These are phyloP conservation scores for Lethocerus indicus DNA, from an alignment of 1,140 invertebrate genomes.

Conservation along the genomic window DNA sequence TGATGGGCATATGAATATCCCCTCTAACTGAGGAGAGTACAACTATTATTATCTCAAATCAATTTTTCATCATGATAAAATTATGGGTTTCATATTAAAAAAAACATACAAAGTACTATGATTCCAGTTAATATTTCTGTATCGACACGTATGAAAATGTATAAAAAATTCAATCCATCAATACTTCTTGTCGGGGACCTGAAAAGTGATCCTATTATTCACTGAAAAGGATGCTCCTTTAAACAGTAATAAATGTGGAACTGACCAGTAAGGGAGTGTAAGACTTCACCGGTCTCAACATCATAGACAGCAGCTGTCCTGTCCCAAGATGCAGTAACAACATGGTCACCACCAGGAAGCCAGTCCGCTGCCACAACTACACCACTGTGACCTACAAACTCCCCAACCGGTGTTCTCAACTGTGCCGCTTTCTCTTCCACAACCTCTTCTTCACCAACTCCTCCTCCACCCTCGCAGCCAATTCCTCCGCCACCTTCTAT, in stretches of 20 bases:
- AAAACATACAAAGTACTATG: too few relatives aligned
- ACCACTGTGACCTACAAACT: conserved; percentile 66
- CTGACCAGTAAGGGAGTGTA: conserved; percentile 61
- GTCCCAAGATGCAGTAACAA: conserved; percentile 98
- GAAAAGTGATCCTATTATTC: too few relatives aligned
- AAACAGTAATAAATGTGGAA: background rate
- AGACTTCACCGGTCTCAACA: conserved; percentile 79
- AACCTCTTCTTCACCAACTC: conserved; percentile 44
- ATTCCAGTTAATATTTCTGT: too few relatives aligned
- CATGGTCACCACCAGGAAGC: conserved; percentile 75
- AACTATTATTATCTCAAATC: too few relatives aligned
- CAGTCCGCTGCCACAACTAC: conserved; percentile 94
- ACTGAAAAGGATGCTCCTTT: too few relatives aligned
- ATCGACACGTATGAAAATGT: too few relatives aligned
- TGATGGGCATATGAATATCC: too few relatives aligned
- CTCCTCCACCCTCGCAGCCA: conserved; percentile 59
- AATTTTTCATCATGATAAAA: too few relatives aligned
- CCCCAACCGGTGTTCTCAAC: conserved; percentile 65
- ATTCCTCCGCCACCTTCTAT: conserved; percentile 35
- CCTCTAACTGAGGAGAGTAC: too few relatives aligned
- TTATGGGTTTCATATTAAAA: too few relatives aligned
- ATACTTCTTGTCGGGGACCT: too few relatives aligned
- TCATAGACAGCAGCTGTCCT: conserved; percentile 91
- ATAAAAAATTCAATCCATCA: too few relatives aligned
- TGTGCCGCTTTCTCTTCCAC: conserved; percentile 44